Conservation (phyloP, 2,113 vertebrate species). For the Paramisgurnus dabryanus region DNA sequence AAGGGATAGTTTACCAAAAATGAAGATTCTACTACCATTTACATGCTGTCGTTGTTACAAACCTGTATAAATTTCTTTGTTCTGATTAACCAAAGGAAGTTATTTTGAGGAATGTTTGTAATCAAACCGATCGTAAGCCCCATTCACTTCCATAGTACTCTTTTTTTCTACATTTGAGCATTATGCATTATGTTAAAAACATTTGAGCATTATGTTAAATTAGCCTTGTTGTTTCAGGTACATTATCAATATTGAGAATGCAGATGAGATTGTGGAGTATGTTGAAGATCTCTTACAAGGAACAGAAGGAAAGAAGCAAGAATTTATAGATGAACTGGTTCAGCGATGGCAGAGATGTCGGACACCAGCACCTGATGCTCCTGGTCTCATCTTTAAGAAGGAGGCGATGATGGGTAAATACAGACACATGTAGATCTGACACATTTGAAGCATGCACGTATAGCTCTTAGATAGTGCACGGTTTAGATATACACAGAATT, state of each 20-base stretch:
- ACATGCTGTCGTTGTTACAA: too few species aligned
- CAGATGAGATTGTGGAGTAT: slow-evolving; percentile 91
- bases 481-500: too few species aligned
- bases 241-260: slow-evolving; percentile 85
- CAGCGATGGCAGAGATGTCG: slow-evolving; percentile 77
- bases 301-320: slow-evolving; percentile 80
- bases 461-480: too few species aligned
- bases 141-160: too few species aligned
- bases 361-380: slow-evolving; percentile 63
- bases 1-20: too few species aligned
- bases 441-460: too few species aligned
- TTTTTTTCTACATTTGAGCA: too few species aligned
- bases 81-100: too few species aligned
- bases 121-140: too few species aligned
- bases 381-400: slow-evolving; percentile 63
- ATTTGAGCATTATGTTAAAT: neutral
- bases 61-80: neutral
- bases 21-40: neutral
- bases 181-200: too few species aligned
- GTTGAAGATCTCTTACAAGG: slow-evolving; percentile 90
- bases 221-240: slow-evolving; percentile 77
- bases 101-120: too few species aligned
- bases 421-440: neutral
- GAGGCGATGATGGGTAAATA: slow-evolving; percentile 62
- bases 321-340: slow-evolving; percentile 88